Evolutionary conservation across 1,140 invertebrate species (phyloP).

Genomic region (Drosophila burlai): DNA sequence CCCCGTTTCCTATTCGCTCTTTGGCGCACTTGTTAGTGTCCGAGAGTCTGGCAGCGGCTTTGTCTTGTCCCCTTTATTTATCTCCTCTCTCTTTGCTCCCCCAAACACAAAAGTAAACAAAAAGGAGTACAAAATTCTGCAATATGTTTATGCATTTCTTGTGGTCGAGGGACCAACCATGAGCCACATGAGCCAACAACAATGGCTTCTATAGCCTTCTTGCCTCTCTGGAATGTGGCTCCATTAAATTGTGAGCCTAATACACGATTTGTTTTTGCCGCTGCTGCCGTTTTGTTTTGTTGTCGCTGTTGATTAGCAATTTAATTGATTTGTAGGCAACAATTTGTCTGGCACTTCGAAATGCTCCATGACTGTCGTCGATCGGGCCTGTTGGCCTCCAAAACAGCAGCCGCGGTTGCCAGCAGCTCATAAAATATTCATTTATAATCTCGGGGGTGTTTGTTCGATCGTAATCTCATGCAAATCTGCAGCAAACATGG

Average conservation of each 20-base stretch:
- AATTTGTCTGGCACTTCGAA: slow-evolving; percentile 73
- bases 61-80: slow-evolving; percentile 52
- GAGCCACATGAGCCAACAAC: slow-evolving; percentile 49
- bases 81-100: slow-evolving; percentile 3
- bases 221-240: slow-evolving; percentile 70
- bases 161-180: slow-evolving; percentile 38
- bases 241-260: slow-evolving; percentile 78
- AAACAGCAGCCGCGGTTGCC: slow-evolving; percentile 38
- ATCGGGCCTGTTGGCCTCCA: slow-evolving; percentile 57
- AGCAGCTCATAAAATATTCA: slow-evolving; percentile 51
- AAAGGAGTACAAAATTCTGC: slow-evolving; percentile 38
- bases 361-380: slow-evolving; percentile 40
- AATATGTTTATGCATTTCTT: slow-evolving; percentile 79
- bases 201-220: slow-evolving; percentile 54
- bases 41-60: slow-evolving; percentile 34
- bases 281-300: slow-evolving; percentile 71
- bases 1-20: neutral
- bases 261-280: slow-evolving; percentile 57
- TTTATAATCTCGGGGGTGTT: slow-evolving; percentile 44
- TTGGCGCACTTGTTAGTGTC: slow-evolving; percentile 37
- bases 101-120: slow-evolving; percentile 19
- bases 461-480: slow-evolving; percentile 24
- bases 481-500: slow-evolving; percentile 56
- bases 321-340: slow-evolving; percentile 83
- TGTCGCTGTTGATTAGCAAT: slow-evolving; percentile 79